These are phyloP conservation scores for Antheraea pernyi DNA, from an alignment of 1,140 invertebrate species.

Conservation along the genomic window DNA sequence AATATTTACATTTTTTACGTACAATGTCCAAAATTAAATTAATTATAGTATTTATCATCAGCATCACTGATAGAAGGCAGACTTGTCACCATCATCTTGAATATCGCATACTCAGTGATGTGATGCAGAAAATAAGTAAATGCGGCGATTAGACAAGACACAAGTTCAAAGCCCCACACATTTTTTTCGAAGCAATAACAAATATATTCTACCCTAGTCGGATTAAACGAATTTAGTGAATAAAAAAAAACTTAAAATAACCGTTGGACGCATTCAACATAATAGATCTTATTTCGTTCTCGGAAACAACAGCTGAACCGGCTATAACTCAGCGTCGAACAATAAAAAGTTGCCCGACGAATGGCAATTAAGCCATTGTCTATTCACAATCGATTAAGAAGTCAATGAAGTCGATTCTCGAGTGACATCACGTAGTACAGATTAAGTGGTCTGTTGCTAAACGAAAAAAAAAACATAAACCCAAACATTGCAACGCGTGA, in stretches of 20 bases:
- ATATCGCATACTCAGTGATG: too few species aligned
- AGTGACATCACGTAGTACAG: constrained; percentile 24
- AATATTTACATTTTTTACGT: too few species aligned
- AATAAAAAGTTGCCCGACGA: constrained; percentile 13
- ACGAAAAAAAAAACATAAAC: background rate
- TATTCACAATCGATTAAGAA: constrained; percentile 32
- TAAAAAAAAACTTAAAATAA: background rate
- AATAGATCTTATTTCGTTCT: constrained; percentile 3
- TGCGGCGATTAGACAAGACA: too few species aligned
- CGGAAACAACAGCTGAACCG: background rate
- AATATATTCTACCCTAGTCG: too few species aligned
- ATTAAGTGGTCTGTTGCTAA: constrained; percentile 10
- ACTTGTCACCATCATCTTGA: too few species aligned
- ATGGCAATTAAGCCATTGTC: constrained; percentile 23
- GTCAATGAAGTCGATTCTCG: constrained; percentile 26
- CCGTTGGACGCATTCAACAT: background rate
- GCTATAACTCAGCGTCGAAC: constrained; percentile 10
- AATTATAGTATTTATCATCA: too few species aligned
- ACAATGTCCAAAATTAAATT: too few species aligned
- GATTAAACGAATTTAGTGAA: background rate
- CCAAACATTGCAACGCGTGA: background rate
- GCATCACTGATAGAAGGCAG: too few species aligned
- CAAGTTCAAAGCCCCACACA: too few species aligned
- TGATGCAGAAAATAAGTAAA: too few species aligned
- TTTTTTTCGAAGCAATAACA: too few species aligned